Evolutionary conservation across 2,113 vertebrate species (phyloP).

Genomic region (Excalfactoria chinensis): DNA sequence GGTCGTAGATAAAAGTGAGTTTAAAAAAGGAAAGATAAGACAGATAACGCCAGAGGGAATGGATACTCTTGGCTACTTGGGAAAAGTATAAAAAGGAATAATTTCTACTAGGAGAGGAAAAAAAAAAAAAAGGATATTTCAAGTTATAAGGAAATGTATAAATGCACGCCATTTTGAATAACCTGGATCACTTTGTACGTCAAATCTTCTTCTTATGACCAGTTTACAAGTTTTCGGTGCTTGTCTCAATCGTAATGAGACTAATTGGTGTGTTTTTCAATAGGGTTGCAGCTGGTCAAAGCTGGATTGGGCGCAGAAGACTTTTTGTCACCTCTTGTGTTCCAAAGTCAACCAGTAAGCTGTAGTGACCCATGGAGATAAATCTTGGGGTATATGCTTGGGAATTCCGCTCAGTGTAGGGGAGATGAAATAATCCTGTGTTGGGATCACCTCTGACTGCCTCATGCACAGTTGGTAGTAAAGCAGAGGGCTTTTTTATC

Average conservation of each 20-base stretch:
- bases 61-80: background rate
- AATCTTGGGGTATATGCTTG: background rate
- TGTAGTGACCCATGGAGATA: background rate
- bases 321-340: background rate
- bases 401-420: background rate
- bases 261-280: background rate
- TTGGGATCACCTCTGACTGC: background rate
- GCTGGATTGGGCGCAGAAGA: background rate
- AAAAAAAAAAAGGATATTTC: too few relatives aligned
- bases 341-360: background rate
- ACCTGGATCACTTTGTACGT: rapidly evolving
- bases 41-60: background rate
- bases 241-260: background rate
- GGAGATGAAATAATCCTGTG: background rate
- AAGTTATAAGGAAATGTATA: background rate
- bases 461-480: background rate
- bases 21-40: background rate
- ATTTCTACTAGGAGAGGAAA: background rate
- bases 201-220: background rate
- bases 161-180: background rate
- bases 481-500: background rate
- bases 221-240: background rate
- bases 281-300: background rate
- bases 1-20: background rate
- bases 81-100: background rate